Conservation (phyloP, 2,113 vertebrate genomes). For the Argyrosomus japonicus region DNA sequence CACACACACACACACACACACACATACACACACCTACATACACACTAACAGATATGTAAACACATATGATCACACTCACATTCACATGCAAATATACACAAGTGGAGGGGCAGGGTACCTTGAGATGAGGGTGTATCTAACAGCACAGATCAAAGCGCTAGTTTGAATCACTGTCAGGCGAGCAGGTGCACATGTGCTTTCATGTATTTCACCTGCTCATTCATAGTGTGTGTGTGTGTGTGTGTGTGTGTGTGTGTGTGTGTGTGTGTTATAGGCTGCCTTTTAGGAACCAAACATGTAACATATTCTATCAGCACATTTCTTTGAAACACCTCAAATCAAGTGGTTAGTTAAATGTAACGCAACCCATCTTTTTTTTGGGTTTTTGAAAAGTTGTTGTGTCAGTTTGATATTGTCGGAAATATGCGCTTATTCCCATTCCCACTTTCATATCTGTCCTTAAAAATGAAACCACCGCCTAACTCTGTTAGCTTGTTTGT, state of each 20-base stretch:
- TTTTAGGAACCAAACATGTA: not conserved
- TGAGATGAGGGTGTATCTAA: not conserved
- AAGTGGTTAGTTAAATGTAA: not conserved
- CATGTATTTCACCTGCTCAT: constrained; percentile 32
- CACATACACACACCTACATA: not conserved
- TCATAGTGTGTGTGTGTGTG: not conserved
- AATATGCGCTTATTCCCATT: not conserved
- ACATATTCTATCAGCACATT: not conserved
- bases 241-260: too few relatives aligned
- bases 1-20: not conserved
- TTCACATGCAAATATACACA: not conserved
- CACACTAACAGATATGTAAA: not conserved
- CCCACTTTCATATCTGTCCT: not conserved
- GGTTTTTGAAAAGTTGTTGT: too few relatives aligned
- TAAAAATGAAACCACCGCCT: too few relatives aligned
- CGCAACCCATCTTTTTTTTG: not conserved
- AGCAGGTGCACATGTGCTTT: constrained; percentile 57
- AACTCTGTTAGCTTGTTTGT: too few relatives aligned
- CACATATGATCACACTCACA: not conserved
- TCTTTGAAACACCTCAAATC: not conserved
- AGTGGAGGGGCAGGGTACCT: not conserved
- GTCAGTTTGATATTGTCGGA: too few relatives aligned
- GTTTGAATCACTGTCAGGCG: constrained; percentile 12
- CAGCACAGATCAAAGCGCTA: constrained; percentile 44
- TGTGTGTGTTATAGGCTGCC: not conserved